Percentiles rank a stretch among this genome's conserved stretches.
phyloP scores from a whole-genome alignment of 2,113 vertebrate genomes.

The Turdus rufiventris region DNA sequence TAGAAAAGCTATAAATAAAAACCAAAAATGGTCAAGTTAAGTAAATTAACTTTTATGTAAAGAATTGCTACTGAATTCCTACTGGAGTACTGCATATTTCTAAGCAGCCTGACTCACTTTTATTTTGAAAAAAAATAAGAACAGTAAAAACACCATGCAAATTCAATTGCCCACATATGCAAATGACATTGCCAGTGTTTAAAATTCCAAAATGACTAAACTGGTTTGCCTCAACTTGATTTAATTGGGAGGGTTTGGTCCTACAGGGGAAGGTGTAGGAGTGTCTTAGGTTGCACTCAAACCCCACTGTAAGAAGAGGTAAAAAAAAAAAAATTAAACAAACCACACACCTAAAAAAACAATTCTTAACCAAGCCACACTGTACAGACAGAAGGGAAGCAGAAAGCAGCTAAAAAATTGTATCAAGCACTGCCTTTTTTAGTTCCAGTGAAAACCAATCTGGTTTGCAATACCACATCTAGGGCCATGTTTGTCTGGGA shows the following conservation, averaged over 20 bases:
- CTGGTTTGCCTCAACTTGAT: neutral
- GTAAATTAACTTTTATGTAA: neutral
- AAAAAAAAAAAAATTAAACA: neutral
- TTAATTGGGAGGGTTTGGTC: neutral
- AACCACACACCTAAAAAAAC: accelerated
- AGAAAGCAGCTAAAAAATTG: neutral
- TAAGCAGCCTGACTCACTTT: neutral
- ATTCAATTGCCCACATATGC: neutral
- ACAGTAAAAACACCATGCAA: neutral
- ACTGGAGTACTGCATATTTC: neutral
- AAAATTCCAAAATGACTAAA: neutral
- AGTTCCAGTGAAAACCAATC: neutral
- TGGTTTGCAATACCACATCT: neutral
- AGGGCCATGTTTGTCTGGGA: neutral
- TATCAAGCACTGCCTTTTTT: neutral
- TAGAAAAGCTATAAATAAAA: neutral
- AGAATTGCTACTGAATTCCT: neutral
- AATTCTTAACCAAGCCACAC: neutral
- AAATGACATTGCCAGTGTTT: accelerated
- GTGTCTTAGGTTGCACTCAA: neutral
- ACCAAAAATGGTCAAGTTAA: neutral
- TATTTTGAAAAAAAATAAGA: neutral
- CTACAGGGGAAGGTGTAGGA: neutral
- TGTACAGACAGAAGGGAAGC: neutral
- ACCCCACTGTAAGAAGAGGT: neutral